Percentiles rank a stretch among this genome's conserved stretches.
phyloP scores from a whole-genome alignment of 64 coral and sea anemone genomes.

The Pocillopora verrucosa region DNA sequence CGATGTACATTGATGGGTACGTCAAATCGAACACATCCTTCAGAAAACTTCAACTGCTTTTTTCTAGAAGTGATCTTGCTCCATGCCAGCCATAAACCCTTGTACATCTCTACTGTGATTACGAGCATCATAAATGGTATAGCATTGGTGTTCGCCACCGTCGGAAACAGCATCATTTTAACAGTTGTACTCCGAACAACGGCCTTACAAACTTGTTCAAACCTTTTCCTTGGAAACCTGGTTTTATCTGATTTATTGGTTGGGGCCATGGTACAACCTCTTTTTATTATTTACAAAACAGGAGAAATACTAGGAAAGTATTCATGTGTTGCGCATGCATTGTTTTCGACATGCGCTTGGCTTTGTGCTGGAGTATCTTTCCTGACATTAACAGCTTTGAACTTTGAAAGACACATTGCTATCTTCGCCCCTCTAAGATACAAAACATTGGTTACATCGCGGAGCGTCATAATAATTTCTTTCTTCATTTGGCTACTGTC shows the following conservation, averaged over 20 bases:
- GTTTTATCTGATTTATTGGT: constrained; percentile 80
- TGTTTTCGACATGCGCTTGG: constrained; percentile 82
- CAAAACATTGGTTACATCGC: constrained; percentile 20
- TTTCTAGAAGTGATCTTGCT: constrained; percentile 65
- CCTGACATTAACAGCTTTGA: constrained; percentile 69
- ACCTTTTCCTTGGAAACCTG: constrained; percentile 80
- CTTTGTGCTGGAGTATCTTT: constrained; percentile 79
- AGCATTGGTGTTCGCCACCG: constrained; percentile 53
- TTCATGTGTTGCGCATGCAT: constrained; percentile 59
- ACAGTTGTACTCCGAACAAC: constrained; percentile 55
- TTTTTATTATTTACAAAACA: constrained; percentile 76
- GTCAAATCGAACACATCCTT: constrained; percentile 41
- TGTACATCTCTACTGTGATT: constrained; percentile 54
- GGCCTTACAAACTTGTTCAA: constrained; percentile 69
- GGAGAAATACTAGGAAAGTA: constrained; percentile 54
- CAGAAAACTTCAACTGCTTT: constrained; percentile 42
- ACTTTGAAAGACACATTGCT: constrained; percentile 70
- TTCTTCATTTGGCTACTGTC: constrained; percentile 56
- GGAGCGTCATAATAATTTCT: constrained; percentile 39
- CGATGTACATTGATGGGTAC: background rate
- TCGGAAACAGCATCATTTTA: constrained; percentile 64
- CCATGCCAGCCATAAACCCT: background rate
- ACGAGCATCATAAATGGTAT: constrained; percentile 55
- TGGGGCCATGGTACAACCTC: constrained; percentile 66
- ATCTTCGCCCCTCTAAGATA: constrained; percentile 72